These are phyloP conservation scores for Stictonetta naevosa DNA, from an alignment of 2,113 vertebrate species.

Conservation along the genomic window DNA sequence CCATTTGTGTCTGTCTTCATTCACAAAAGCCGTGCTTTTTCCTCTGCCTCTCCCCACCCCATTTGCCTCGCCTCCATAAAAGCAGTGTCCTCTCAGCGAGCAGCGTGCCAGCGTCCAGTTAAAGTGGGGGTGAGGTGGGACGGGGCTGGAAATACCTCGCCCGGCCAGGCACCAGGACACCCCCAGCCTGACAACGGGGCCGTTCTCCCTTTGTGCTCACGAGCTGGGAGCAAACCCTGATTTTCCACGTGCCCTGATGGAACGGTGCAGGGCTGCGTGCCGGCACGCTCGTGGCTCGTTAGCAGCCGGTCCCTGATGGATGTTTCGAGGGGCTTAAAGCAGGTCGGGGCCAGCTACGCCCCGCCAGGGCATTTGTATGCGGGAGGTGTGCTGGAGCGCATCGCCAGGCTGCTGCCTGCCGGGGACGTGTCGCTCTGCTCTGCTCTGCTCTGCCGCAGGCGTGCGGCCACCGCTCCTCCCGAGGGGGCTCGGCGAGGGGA, in stretches of 20 bases:
- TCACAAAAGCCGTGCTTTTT: not conserved
- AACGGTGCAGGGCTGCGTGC: not conserved
- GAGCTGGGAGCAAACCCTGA: not conserved
- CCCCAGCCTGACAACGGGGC: not conserved
- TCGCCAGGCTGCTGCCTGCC: not conserved
- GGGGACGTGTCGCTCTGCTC: too few species aligned
- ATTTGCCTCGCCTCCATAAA: not conserved
- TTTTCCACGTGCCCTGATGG: fast-evolving
- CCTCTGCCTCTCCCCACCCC: not conserved
- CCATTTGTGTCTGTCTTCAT: not conserved
- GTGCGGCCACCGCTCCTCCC: not conserved
- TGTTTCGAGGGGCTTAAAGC: not conserved
- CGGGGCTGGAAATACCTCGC: not conserved
- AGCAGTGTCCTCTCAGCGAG: not conserved
- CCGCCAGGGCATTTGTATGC: fast-evolving
- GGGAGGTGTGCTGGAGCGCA: not conserved
- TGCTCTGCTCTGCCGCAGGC: not conserved
- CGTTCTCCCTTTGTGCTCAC: too few species aligned
- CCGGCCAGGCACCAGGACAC: not conserved
- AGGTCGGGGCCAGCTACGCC: not conserved
- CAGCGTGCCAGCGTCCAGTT: not conserved
- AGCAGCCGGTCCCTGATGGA: not conserved
- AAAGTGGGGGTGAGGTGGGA: not conserved
- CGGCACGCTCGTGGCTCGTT: not conserved
- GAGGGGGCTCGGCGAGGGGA: not conserved